phyloP scores from a whole-genome alignment of 2,797 vertebrate genomes.

The Fundulus diaphanus region DNA sequence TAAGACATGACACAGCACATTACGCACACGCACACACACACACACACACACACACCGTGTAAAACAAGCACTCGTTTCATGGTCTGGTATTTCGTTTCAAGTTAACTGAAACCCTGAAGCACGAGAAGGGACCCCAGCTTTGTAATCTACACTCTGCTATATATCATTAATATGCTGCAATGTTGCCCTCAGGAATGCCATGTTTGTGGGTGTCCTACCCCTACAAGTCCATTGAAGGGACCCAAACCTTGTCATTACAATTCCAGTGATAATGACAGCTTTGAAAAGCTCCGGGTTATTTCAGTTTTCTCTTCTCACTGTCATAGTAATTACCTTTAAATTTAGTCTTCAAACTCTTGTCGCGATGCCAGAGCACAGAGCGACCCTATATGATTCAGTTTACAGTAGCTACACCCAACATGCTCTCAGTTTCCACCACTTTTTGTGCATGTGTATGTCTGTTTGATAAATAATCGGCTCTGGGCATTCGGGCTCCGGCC shows the following conservation, averaged over 20 bases:
- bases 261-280: slow-evolving; percentile 87
- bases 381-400: slow-evolving; percentile 75
- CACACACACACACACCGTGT: slow-evolving; percentile 52
- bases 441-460: slow-evolving; percentile 2
- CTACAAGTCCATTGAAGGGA: slow-evolving; percentile 82
- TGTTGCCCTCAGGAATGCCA: slow-evolving; percentile 81
- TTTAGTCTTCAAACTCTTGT: slow-evolving; percentile 83
- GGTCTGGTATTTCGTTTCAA: slow-evolving; percentile 71
- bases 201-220: slow-evolving; percentile 87
- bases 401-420: slow-evolving; percentile 82
- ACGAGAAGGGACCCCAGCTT: slow-evolving; percentile 73
- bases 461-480: slow-evolving; percentile 68
- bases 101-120: slow-evolving; percentile 72
- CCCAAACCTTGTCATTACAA: slow-evolving; percentile 87
- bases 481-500: slow-evolving; percentile 61
- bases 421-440: slow-evolving; percentile 69
- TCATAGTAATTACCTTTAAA: slow-evolving; percentile 90
- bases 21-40: slow-evolving; percentile 44
- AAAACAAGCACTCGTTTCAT: slow-evolving; percentile 54
- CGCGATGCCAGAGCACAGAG: slow-evolving; percentile 71
- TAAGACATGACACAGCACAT: slow-evolving; percentile 72
- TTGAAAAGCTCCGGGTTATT: slow-evolving; percentile 82
- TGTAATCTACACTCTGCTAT: slow-evolving; percentile 79
- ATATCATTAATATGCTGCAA: slow-evolving; percentile 84
- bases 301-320: slow-evolving; percentile 82